phyloP scores from a whole-genome alignment of 2,888 invertebrate species.

The Cynaeus angustus region DNA sequence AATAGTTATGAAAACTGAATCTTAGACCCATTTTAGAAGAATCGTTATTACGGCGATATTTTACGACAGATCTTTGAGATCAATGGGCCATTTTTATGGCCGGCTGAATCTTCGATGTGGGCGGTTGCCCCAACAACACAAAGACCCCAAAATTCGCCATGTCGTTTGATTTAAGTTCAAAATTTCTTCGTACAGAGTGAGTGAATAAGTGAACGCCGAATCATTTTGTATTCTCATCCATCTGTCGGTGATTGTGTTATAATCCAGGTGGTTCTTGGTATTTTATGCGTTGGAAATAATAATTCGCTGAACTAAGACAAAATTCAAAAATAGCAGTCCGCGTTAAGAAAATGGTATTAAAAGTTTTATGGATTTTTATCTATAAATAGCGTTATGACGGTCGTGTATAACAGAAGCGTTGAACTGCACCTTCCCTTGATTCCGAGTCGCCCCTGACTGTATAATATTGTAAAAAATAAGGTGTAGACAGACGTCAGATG shows the following conservation, averaged over 20 bases:
- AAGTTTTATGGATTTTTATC: slow-evolving; percentile 43
- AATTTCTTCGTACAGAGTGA: no score
- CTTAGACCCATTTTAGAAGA: no score
- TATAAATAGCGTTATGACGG: slow-evolving; percentile 39
- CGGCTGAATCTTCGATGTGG: no score
- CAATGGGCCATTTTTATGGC: no score
- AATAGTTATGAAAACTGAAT: no score
- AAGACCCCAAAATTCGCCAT: no score
- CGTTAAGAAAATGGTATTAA: slow-evolving; percentile 37
- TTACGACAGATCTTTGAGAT: no score
- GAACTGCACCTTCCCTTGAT: slow-evolving; percentile 32
- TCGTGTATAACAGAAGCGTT: slow-evolving; percentile 31
- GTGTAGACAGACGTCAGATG: slow-evolving; percentile 28
- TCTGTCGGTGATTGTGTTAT: slow-evolving; percentile 1
- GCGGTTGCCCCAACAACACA: no score
- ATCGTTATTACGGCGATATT: no score
- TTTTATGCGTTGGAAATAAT: slow-evolving; percentile 9
- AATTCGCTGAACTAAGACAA: slow-evolving; percentile 19
- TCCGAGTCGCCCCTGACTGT: slow-evolving; percentile 21
- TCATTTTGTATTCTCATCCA: slow-evolving; percentile 8
- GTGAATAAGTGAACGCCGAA: no score
- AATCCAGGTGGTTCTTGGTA: background rate
- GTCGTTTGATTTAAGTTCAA: no score
- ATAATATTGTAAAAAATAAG: slow-evolving; percentile 31
- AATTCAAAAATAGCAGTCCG: slow-evolving; percentile 38